Evolutionary conservation across 2,888 invertebrate genomes (phyloP), one percentile per base, ranked within the genome.

Genomic region (Hetaerina titia): DNA sequence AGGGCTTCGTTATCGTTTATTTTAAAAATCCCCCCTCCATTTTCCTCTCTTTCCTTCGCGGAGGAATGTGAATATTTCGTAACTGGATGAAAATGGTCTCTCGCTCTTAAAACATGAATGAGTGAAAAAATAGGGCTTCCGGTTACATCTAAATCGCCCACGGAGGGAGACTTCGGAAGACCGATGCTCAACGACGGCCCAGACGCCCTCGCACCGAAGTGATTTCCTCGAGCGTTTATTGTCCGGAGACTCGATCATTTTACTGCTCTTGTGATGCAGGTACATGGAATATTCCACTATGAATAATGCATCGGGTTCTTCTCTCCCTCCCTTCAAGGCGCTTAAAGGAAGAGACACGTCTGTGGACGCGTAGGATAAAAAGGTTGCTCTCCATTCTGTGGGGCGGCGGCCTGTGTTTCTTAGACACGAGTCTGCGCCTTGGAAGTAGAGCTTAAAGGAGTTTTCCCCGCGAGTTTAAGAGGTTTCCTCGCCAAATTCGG

Each of bases 181-280:
- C 9, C 69, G 22, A 17, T n/a, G 69, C 45, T 6, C 69, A n/a
- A n/a, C n/a, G 69, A 7, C n/a, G 69, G 31, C 31, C 81, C 81
- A 8, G 81, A 31, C 22, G 31, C 81, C 69, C n/a, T 69, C 45
- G 45, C 45, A 4, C 4, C 81, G 25, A 31, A 31, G 81, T 81
- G 81, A 81, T 81, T 81, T 81, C 81, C 81, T 25, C 81, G 81
- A 81, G 25, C 81, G 81, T 81, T 81, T 81, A 81, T 81, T 81
- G 81, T 81, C 81, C 31, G 81, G 81, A 81, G 31, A 81, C 81
- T 81, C 81, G 81, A 81, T 81, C 81, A 81, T 81, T 81, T 81
- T 81, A 31, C 81, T 25, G 81, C 81, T 22, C 81, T 81, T 81
- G 25, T 81, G 81, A 81, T 81, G 81, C 81, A 81, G 81, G 81